A percentile compares a stretch with the other conserved stretches of the same genome.
These are phyloP conservation scores for Cynopterus sphinx DNA, from an alignment of 2,797 vertebrate species.

Conservation along the genomic window DNA sequence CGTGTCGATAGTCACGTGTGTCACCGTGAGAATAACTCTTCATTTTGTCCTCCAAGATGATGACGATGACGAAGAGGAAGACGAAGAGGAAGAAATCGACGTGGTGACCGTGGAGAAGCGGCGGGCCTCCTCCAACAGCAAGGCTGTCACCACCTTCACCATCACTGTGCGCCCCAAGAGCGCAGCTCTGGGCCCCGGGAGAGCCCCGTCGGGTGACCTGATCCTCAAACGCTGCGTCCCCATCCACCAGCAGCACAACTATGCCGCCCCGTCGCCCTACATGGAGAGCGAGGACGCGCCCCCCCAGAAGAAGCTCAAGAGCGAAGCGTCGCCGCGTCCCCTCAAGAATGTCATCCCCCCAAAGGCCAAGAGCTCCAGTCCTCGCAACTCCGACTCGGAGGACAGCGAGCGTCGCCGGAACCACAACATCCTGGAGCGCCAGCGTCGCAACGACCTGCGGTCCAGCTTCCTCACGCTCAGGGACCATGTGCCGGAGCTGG, in stretches of 20 bases:
- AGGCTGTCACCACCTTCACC: constrained; percentile 89
- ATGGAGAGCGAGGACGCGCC: constrained; percentile 90
- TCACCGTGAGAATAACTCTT: constrained; percentile 31
- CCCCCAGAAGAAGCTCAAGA: constrained; percentile 93
- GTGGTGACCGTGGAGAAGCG: constrained; percentile 95
- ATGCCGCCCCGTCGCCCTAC: constrained; percentile 96
- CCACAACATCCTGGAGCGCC: constrained; percentile 98
- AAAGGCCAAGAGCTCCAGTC: constrained; percentile 88
- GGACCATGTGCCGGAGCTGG: constrained; percentile 97
- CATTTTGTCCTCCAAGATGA: constrained; percentile 85
- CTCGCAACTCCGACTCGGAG: constrained; percentile 95
- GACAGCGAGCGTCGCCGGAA: constrained; percentile 97
- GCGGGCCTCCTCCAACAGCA: constrained; percentile 84
- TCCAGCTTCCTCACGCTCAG: constrained; percentile 97
- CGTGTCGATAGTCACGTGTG: not conserved
- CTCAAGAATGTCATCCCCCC: constrained; percentile 84
- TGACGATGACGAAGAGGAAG: constrained; percentile 92
- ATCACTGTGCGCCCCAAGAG: constrained; percentile 90
- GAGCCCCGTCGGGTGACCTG: constrained; percentile 89
- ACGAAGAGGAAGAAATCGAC: constrained; percentile 98
- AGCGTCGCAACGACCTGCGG: constrained; percentile 96
- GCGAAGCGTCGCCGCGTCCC: constrained; percentile 85
- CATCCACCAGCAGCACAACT: constrained; percentile 99
- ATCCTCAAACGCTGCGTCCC: constrained; percentile 93
- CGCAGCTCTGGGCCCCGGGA: constrained; percentile 81